Percentiles rank a stretch among this genome's conserved stretches.
Evolutionary conservation across 2,888 invertebrate genomes (phyloP).

Genomic region (Malachius bipustulatus): DNA sequence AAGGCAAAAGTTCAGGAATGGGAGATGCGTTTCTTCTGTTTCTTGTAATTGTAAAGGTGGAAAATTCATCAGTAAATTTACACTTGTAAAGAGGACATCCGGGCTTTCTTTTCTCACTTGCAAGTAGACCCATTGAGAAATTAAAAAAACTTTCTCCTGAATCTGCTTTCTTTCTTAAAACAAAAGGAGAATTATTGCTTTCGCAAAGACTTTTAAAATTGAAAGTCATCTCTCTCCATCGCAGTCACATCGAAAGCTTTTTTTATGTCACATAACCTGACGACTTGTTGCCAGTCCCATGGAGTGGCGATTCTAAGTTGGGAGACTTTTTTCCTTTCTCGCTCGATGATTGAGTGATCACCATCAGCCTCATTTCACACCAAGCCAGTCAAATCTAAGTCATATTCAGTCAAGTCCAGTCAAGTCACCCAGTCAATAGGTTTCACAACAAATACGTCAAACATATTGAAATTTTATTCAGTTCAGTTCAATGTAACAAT

Average conservation of each 20-base stretch:
- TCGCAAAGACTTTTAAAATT: slow-evolving; percentile 1
- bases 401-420: no score
- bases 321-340: slow-evolving; percentile 11
- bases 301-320: slow-evolving; percentile 13
- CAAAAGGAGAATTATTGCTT: not conserved
- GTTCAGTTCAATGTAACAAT: no score
- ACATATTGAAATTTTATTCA: no score
- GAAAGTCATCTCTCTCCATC: not conserved
- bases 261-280: slow-evolving; percentile 4
- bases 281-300: slow-evolving; percentile 10
- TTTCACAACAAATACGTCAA: no score
- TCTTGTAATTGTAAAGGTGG: not conserved
- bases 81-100: not conserved
- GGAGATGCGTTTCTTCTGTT: not conserved
- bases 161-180: slow-evolving; percentile 6
- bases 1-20: not conserved
- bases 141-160: not conserved
- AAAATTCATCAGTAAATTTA: not conserved
- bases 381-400: no score
- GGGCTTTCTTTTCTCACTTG: slow-evolving; percentile 1
- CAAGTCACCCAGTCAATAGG: no score
- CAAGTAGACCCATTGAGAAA: not conserved
- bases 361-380: slow-evolving; percentile 11
- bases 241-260: not conserved
- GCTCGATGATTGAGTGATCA: slow-evolving; percentile 12